Evolutionary conservation across 2,888 invertebrate species (phyloP), one percentile per base, ranked within the genome.

Genomic region (Macrostomum cliftonense): DNA sequence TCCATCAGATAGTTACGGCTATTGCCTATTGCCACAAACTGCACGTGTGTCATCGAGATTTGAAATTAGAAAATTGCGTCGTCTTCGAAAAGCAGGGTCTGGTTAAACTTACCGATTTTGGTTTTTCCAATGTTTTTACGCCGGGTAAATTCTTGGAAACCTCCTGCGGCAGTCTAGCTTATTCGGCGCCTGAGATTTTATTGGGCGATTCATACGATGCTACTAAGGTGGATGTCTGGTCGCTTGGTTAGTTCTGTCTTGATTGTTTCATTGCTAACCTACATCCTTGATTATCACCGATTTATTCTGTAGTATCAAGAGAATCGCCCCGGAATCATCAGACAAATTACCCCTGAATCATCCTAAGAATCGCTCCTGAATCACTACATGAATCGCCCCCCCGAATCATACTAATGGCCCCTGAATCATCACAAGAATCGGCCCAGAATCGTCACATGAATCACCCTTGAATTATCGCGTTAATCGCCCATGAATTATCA

Each of bases 31-130:
- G 97, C 74, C 97, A 97, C 75, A 82, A 86, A 74, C 77, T 83
- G 55, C 81, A 82, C 67, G 82, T 83, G 21, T 78, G 83, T 14
- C 83, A 83, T 64, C 78, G 97, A 57, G 97, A 97, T 74, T 76
- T 97, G 57, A 97, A 97, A 73, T 97, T 95, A 13, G 97, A 97
- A 73, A 97, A 99, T 76, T 95, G 97, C 52, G 91, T 99, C 46
- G 95, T 95, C 74, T 97, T 97, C 71, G 88, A 93, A 73, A 88
- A 89, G 73, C 75, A 86, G 47, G 89, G 89, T 51, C 79, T 88
- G 68, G 95, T 97, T 37, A 99, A 97, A 75, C 76, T 97, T 65
- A 97, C 97, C 54, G 97, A 99, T 74, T 97, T 97, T 75, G 97
- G 70, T 39, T 81, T 81, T 64, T 93, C 93, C 73, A 97, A 99